Conservation (phyloP, 2,888 invertebrate species). For the Himalopsyche anomala region DNA sequence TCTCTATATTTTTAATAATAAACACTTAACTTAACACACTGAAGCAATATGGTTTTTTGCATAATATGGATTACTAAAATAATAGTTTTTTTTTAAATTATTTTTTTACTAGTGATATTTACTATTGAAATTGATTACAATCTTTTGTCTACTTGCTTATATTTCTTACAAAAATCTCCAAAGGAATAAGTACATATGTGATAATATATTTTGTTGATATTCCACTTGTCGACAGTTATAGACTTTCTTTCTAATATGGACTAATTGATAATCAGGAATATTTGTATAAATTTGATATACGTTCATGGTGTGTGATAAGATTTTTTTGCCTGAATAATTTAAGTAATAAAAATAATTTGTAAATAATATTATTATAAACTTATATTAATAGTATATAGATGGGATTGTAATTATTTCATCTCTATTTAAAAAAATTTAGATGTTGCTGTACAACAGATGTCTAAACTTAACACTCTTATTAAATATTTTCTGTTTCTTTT, state of each 20-base stretch:
- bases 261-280: conserved; percentile 1
- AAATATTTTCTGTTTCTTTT: conserved; percentile 51
- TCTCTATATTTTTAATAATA: too few species aligned
- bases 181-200: conserved; percentile 24
- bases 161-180: conserved; percentile 14
- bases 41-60: too few species aligned
- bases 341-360: conserved; percentile 62
- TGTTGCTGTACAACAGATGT: conserved; percentile 78
- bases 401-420: conserved; percentile 60
- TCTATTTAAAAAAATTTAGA: conserved; percentile 71
- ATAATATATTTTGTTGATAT: conserved; percentile 40
- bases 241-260: conserved; percentile 31
- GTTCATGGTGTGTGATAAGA: conserved; percentile 64
- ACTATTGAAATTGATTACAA: too few species aligned
- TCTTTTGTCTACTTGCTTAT: not conserved
- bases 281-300: conserved; percentile 48
- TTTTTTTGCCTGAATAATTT: conserved; percentile 65
- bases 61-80: too few species aligned
- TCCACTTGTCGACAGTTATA: conserved; percentile 1
- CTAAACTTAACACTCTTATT: conserved; percentile 67
- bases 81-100: too few species aligned
- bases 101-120: too few species aligned
- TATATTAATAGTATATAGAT: conserved; percentile 59
- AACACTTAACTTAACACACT: too few species aligned
- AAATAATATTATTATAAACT: conserved; percentile 58